Evolutionary conservation across 53 echinoderm and acorn worm genomes (phyloP).

Genomic region (Antedon mediterranea): DNA sequence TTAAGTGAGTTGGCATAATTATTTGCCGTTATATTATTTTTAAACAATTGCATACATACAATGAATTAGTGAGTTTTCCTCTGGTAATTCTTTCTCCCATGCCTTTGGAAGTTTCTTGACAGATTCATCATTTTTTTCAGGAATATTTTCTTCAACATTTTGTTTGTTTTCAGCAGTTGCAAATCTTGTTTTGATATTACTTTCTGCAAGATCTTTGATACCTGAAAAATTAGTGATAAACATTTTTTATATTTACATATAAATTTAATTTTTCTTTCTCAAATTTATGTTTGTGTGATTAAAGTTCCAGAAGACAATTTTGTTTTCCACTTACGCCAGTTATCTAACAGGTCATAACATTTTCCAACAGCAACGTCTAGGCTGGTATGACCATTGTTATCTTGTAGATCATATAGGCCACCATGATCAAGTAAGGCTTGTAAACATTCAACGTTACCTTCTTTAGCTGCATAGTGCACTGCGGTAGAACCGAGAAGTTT

Average conservation of each 20-base stretch:
- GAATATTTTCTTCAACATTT: no score
- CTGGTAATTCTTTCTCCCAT: no score
- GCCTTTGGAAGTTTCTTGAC: no score
- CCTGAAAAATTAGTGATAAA: no score
- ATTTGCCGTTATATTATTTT: no score
- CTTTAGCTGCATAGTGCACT: constrained; percentile 76
- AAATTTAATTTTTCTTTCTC: not conserved
- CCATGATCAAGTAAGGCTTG: constrained; percentile 59
- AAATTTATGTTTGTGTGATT: not conserved
- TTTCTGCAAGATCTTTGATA: no score
- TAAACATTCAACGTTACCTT: constrained; percentile 69
- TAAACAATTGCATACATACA: no score
- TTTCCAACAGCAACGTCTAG: constrained; percentile 64
- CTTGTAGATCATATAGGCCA: constrained; percentile 48
- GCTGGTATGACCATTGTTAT: constrained; percentile 45
- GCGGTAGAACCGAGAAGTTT: constrained; percentile 61
- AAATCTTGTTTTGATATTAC: no score
- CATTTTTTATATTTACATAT: not conserved
- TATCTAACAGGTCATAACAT: constrained; percentile 62
- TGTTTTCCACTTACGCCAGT: constrained; percentile 38
- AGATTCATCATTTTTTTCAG: no score
- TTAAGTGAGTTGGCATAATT: no score
- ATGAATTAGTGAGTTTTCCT: no score
- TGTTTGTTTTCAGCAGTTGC: no score
- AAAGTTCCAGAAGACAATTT: not conserved